phyloP scores from a whole-genome alignment of 1,140 invertebrate genomes.

The Stenopsyche tienmushanensis region DNA sequence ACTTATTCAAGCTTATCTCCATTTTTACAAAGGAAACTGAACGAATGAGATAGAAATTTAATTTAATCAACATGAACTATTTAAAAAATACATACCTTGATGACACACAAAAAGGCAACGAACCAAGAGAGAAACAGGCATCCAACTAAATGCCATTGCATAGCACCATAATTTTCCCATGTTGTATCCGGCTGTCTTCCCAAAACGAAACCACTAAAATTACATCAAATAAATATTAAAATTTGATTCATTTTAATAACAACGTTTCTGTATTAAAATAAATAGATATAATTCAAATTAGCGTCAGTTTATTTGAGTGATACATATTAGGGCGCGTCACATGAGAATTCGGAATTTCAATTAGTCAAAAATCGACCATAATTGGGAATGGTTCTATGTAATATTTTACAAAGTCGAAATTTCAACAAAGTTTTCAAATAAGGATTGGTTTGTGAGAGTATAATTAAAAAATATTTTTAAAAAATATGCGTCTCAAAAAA shows the following conservation, averaged over 20 bases:
- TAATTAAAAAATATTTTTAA: too few relatives aligned
- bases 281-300: not conserved
- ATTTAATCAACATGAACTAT: not conserved
- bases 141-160: slow-evolving; percentile 71
- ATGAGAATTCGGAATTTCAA: slow-evolving; percentile 1
- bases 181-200: slow-evolving; percentile 57
- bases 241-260: too few relatives aligned
- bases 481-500: too few relatives aligned
- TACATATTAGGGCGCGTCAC: not conserved
- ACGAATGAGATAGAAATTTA: too few relatives aligned
- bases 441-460: too few relatives aligned
- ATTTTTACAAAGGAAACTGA: too few relatives aligned
- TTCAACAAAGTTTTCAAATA: too few relatives aligned
- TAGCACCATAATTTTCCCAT: slow-evolving; percentile 65
- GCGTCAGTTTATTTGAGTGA: not conserved
- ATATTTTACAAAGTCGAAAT: too few relatives aligned
- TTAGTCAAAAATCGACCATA: not conserved
- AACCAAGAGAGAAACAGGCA: slow-evolving; percentile 72
- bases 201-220: slow-evolving; percentile 63
- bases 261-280: not conserved
- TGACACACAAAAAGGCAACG: slow-evolving; percentile 71
- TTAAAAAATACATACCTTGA: slow-evolving; percentile 47
- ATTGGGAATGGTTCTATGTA: not conserved
- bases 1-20: not conserved
- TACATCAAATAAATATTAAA: slow-evolving; percentile 40